Base-by-base conservation (phyloP, 2,888 invertebrate species). In the Nezara viridula region DNA sequence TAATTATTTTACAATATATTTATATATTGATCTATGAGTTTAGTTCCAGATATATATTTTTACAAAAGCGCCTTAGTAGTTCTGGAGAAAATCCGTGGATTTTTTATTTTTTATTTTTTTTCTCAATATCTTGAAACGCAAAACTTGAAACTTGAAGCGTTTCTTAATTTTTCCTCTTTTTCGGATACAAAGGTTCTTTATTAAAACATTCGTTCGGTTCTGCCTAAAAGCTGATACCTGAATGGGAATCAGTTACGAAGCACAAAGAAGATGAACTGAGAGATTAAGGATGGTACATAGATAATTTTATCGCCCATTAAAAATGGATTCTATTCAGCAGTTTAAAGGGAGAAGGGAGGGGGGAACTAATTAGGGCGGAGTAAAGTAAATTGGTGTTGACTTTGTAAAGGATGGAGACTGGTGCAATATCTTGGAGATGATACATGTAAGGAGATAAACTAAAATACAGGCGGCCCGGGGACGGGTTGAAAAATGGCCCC, bases 381-480 rank as follows among this genome's bases (percentile, higher is more conserved):
- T 50, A 86, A 86, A 52, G 32, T 49, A 86, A 86, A 86, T 86
- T 86, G 86, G 86, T 86, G 86, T 86, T 86, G 86, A 86, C 86
- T 86, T 52, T 50, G 86, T 86, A 52, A 86, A 81, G 81, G 86
- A 52, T 86, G 86, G 50, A 27, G 32, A 24, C n/a, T 37, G 86
- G 50, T 49, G 52, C 32, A 50, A 86, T 52, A 49, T 50, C 50
- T 49, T 49, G 52, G 52, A 49, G 86, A 86, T 86, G 86, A 86
- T 86, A 86, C 86, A 86, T 86, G 86, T 86, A 86, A 86, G 86
- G 86, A 86, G 86, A 86, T 86, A 86, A 86, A 52, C 86, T 86
- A 52, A 86, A 86, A 86, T 86, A 86, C 86, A 50, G 50, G 32
- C 37, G 50, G 32, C 50, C 37, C 49, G 3, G 85, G 27, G 32